A percentile compares a stretch with the other conserved stretches of the same genome.
Conservation (phyloP, 2,797 vertebrate species). For the Pseudomugil gertrudae region DNA sequence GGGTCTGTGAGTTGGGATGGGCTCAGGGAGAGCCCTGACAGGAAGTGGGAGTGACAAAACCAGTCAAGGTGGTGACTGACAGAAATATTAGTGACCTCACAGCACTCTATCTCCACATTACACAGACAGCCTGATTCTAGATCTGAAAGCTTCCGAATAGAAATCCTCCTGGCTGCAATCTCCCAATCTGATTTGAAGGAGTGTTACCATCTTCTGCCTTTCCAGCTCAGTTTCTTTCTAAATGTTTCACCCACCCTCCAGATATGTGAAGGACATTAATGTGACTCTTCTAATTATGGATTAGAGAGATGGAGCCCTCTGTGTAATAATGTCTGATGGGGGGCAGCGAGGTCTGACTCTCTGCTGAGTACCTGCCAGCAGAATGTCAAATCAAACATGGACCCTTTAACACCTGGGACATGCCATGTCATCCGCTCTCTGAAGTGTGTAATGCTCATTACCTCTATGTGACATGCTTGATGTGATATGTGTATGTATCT, state of each 20-base stretch:
- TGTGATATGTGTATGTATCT: conserved; percentile 20
- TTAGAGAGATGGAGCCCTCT: conserved; percentile 46
- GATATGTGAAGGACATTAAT: conserved; percentile 66
- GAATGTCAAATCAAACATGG: conserved; percentile 61
- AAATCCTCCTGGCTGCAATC: conserved; percentile 11
- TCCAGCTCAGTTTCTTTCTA: conserved; percentile 12
- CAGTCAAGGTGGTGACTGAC: conserved; percentile 63
- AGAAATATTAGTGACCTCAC: conserved; percentile 70
- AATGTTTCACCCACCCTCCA: conserved; percentile 31
- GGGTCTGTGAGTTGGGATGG: conserved; percentile 20
- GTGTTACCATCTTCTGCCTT: neutral
- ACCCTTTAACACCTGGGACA: conserved; percentile 62
- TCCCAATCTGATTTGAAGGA: conserved; percentile 12
- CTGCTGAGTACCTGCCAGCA: conserved; percentile 71
- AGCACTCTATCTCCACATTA: conserved; percentile 35
- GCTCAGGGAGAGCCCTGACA: conserved; percentile 50
- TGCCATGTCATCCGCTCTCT: conserved; percentile 50
- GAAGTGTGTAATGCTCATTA: conserved; percentile 56
- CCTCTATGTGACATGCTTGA: conserved; percentile 26
- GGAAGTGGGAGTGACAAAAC: conserved; percentile 36
- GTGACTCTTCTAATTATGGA: conserved; percentile 64
- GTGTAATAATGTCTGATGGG: conserved; percentile 53
- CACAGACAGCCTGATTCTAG: conserved; percentile 7
- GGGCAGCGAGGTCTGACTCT: conserved; percentile 50
- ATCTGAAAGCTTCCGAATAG: conserved; percentile 21